Percentiles rank a stretch among this genome's conserved stretches.
phyloP scores from a whole-genome alignment of 1,140 invertebrate genomes.

The Zaprionus lachaisei region DNA sequence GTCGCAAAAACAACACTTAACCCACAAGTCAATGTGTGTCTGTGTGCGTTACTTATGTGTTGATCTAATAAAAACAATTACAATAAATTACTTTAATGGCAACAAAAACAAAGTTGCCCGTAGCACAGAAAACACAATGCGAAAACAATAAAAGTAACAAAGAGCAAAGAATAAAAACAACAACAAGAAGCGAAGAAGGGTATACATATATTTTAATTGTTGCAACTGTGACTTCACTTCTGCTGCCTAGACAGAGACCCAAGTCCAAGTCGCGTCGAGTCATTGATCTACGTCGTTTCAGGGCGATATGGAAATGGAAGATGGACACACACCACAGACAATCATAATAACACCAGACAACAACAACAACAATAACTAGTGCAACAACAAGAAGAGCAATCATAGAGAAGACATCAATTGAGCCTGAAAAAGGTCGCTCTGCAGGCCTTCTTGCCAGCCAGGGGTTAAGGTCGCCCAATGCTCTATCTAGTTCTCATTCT shows the following conservation, averaged over 20 bases:
- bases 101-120: conserved; percentile 32
- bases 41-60: conserved; percentile 1
- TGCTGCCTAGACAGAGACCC: conserved; percentile 19
- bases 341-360: not conserved
- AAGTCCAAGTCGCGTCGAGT: conserved; percentile 29
- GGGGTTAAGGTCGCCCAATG: conserved; percentile 39
- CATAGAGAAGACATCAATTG: conserved; percentile 21
- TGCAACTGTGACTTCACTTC: conserved; percentile 3
- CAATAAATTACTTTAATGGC: conserved; percentile 68
- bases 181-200: conserved; percentile 20
- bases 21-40: conserved; percentile 11
- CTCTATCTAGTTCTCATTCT: conserved; percentile 20
- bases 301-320: conserved; percentile 6
- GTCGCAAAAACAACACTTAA: conserved; percentile 30
- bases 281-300: conserved; percentile 50
- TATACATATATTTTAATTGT: conserved; percentile 59
- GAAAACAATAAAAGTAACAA: conserved; percentile 15
- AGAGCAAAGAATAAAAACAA: not conserved
- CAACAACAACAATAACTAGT: conserved; percentile 3
- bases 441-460: not conserved
- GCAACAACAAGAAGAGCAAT: conserved; percentile 7
- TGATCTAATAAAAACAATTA: conserved; percentile 48
- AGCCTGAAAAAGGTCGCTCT: conserved; percentile 29
- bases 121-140: conserved; percentile 14
- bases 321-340: conserved; percentile 7